Percentiles rank a stretch among this genome's conserved stretches.
Conservation (phyloP, 35 echinoderm and acorn worm species). For the Stichopus chloronotus region DNA sequence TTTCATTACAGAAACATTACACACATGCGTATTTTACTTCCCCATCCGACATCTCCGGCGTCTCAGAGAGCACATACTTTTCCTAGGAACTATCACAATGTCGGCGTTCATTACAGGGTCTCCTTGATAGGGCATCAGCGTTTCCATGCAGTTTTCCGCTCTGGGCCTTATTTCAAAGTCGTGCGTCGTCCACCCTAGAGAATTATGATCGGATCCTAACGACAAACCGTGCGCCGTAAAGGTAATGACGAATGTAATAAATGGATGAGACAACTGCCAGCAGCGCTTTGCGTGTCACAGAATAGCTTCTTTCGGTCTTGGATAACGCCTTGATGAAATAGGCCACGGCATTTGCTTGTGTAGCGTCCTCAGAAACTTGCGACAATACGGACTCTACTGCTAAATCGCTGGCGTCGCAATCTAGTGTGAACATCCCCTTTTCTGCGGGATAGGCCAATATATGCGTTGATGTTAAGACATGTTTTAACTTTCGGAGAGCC, state of each 20-base stretch:
- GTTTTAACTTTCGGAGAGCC: slow-evolving; percentile 56
- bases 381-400: slow-evolving; percentile 74
- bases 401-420: slow-evolving; percentile 65
- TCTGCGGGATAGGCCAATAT: slow-evolving; percentile 60
- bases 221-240: slow-evolving; percentile 58
- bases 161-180: slow-evolving; percentile 62
- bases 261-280: slow-evolving; percentile 44
- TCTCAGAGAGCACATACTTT: background rate
- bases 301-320: slow-evolving; percentile 69
- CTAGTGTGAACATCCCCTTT: slow-evolving; percentile 57
- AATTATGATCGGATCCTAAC: slow-evolving; percentile 61
- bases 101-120: background rate
- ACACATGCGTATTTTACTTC: background rate
- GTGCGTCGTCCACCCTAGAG: slow-evolving; percentile 55
- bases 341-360: slow-evolving; percentile 42
- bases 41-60: background rate
- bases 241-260: slow-evolving; percentile 71
- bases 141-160: slow-evolving; percentile 47
- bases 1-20: background rate
- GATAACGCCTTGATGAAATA: slow-evolving; percentile 58
- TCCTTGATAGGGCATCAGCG: slow-evolving; percentile 56
- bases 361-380: slow-evolving; percentile 8
- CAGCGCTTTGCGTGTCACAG: slow-evolving; percentile 76
- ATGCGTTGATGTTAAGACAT: slow-evolving; percentile 48
- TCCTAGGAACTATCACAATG: background rate